Base-by-base conservation (phyloP, 2,797 vertebrate genomes). In the Parambassis ranga region DNA sequence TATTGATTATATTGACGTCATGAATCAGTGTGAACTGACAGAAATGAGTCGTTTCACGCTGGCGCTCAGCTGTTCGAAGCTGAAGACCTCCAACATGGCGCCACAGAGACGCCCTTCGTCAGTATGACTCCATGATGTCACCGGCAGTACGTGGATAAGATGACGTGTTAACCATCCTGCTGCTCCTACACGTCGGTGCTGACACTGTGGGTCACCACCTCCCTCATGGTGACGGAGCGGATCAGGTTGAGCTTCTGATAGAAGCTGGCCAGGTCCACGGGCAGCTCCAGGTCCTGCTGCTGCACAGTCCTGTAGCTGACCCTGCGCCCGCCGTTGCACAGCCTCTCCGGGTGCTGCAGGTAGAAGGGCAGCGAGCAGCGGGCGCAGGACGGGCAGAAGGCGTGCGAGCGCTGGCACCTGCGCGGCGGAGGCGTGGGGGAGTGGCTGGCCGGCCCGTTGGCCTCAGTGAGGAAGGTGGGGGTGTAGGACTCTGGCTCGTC, bases 141-240 rank as follows among this genome's bases (percentile, higher is more conserved):
- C 13, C n/a, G n/a, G n/a, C 13, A 30, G 26, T 46, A 28, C 27
- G 30, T 26, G 30, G 19, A 46, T 46, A 20, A 43, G 0, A 19
- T 16, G 19, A 8, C 19, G 42, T 46, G 42, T 30, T 19, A n/a
- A n/a, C n/a, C n/a, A n/a, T n/a, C n/a, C n/a, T n/a, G 7, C 15
- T 1, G 31, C 52, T 43, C 53, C 63, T 88, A 98, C 28, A 98
- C 97, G 0, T 98, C 96, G 0, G 97, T 98, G 92, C 97, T 98
- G 86, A 97, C 83, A 64, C 96, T 96, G 38, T 94, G 93, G 20
- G 93, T 92, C 68, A 95, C 94, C 52, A 94, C 93, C 59, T 96
- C 95, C 19, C 94, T 93, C 94, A 95, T 94, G 90, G 95, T 94
- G 1, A 94, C 88, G 3, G 95, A 94, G 64, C 94, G 94, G 86